Percentiles rank a stretch among this genome's conserved stretches.
Evolutionary conservation across 2,797 vertebrate species (phyloP).

Genomic region (Pygocentrus nattereri): DNA sequence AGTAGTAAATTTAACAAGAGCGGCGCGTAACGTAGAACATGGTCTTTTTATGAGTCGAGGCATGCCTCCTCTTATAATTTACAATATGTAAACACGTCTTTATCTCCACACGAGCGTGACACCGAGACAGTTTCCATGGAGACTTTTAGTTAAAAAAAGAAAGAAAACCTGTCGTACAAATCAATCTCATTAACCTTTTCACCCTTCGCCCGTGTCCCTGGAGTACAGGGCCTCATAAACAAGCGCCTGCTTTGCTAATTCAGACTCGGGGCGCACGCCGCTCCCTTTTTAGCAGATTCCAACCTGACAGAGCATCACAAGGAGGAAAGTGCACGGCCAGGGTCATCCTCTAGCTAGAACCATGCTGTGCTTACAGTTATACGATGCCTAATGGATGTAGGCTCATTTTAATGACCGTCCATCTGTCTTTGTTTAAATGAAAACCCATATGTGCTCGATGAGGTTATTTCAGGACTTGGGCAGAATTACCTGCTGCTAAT

Average conservation of each 20-base stretch:
- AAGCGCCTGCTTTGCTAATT: conserved; percentile 48
- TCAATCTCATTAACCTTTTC: conserved; percentile 64
- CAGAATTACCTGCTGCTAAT: conserved; percentile 25
- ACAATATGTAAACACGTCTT: conserved; percentile 61
- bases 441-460: conserved; percentile 27
- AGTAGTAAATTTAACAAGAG: conserved; percentile 22
- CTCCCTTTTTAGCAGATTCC: conserved; percentile 49
- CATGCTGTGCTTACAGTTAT: conserved; percentile 7
- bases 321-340: conserved; percentile 17
- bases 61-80: conserved; percentile 49
- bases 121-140: conserved; percentile 62
- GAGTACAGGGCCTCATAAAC: conserved; percentile 50
- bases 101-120: conserved; percentile 53
- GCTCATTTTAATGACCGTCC: conserved; percentile 51
- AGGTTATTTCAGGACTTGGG: conserved; percentile 41
- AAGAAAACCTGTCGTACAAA: conserved; percentile 44
- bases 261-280: background rate
- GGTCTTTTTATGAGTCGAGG: conserved; percentile 34
- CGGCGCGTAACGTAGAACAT: conserved; percentile 9
- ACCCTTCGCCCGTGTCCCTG: conserved; percentile 53
- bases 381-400: conserved; percentile 43
- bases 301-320: conserved; percentile 50
- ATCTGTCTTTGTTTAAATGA: conserved; percentile 58
- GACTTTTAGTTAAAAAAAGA: conserved; percentile 46
- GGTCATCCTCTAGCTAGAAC: conserved; percentile 25